Evolutionary conservation across 2,113 vertebrate species (phyloP).

Genomic region (Greenwoodochromis staneri): DNA sequence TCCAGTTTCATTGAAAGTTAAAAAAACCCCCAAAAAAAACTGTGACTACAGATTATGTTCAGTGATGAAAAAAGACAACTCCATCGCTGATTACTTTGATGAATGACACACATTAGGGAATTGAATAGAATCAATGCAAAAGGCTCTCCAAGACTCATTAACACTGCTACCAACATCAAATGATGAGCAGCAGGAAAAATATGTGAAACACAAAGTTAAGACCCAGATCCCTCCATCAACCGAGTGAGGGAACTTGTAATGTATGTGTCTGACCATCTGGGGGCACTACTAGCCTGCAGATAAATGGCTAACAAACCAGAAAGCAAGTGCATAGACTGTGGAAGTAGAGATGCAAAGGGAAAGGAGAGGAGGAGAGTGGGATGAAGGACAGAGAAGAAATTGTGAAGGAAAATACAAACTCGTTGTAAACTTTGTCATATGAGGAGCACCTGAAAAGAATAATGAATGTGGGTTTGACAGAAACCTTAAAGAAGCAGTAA

Average conservation of each 20-base stretch:
- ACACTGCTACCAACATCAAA: background rate
- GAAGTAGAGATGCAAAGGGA: constrained; percentile 22
- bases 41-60: background rate
- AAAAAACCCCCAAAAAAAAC: background rate
- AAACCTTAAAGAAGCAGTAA: background rate
- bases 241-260: constrained; percentile 46
- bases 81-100: background rate
- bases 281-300: constrained; percentile 61
- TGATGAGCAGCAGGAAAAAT: background rate
- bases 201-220: constrained; percentile 15
- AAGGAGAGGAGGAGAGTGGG: constrained; percentile 21
- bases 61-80: background rate
- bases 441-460: background rate
- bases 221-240: background rate
- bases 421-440: constrained; percentile 23
- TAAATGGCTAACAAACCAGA: constrained; percentile 25
- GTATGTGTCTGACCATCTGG: constrained; percentile 48
- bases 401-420: constrained; percentile 17
- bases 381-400: constrained; percentile 31
- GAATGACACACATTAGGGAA: background rate
- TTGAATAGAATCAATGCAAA: background rate
- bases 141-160: background rate
- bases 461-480: background rate
- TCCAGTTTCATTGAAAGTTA: background rate
- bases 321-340: constrained; percentile 25